These are phyloP conservation scores for Phalanger gymnotis DNA, from an alignment of 2,797 vertebrate species.

Conservation along the genomic window DNA sequence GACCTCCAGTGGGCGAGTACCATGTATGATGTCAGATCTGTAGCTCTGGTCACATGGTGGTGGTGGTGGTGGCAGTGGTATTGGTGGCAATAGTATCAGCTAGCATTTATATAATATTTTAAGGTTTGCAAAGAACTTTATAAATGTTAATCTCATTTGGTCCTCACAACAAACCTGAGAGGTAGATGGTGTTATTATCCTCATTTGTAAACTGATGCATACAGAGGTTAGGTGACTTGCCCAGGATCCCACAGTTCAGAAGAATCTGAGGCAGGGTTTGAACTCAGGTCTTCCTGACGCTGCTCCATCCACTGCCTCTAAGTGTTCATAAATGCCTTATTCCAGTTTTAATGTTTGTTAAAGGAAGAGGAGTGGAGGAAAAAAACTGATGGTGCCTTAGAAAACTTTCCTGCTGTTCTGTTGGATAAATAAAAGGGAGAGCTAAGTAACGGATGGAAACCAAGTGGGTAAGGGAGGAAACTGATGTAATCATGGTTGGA, in stretches of 20 bases:
- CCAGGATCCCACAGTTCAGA: neutral
- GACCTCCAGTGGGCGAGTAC: neutral
- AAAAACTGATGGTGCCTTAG: conserved; percentile 11
- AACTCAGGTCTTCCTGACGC: neutral
- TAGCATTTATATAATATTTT: neutral
- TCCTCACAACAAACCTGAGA: neutral
- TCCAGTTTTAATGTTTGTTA: neutral
- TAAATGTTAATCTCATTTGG: neutral
- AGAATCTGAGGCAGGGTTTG: neutral
- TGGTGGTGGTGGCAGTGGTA: neutral
- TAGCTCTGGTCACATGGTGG: neutral
- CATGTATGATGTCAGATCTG: neutral
- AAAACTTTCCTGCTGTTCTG: conserved; percentile 1
- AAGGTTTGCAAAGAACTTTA: neutral
- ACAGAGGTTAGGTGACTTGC: neutral
- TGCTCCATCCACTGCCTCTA: neutral
- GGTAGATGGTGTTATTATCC: neutral
- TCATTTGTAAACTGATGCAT: neutral
- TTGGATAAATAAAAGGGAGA: neutral
- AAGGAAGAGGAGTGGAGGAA: neutral
- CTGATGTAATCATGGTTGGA: neutral
- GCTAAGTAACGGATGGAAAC: neutral
- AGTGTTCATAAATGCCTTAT: neutral
- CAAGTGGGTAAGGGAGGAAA: neutral
- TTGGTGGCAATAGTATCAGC: neutral